Base-by-base conservation (phyloP, 2,113 vertebrate genomes). In the Trogon surrucura region DNA sequence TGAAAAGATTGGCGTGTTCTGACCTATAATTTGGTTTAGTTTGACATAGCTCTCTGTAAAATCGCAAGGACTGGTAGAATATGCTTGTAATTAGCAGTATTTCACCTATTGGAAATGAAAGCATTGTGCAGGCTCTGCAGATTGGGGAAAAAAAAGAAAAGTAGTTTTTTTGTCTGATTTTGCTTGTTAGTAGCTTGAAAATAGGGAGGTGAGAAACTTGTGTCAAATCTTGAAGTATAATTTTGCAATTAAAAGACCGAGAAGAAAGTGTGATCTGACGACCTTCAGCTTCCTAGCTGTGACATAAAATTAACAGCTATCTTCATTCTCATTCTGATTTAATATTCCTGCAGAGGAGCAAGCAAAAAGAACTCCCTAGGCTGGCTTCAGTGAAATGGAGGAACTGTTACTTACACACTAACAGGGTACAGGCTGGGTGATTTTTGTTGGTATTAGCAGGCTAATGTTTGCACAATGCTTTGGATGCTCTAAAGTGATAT, bases 201-300 rank as follows among this genome's bases (percentile, higher is more conserved):
- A 85, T 9, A 65, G 27, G 21, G 77, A 95, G 88, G 75, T 94
- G 95, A 94, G 85, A 94, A 80, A 85, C 41, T 89, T 44, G 26
- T 74, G 60, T 91, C 82, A 86, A 86, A 88, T 73, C 60, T 67
- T 86, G 22, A 88, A 80, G 75, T 53, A n/a, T 57, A 84, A 90
- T 90, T 94, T 84, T 74, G 90, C 53, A 95, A 86, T 97, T 96
- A 95, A 89, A 95, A 90, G 75, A 47, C 44, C 85, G 78, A 54
- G 67, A 56, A 66, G 75, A 78, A 84, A 77, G 88, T 41, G 93
- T 94, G 85, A 96, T 85, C 60, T 65, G 82, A 86, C 96, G 92
- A 86, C 85, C 95, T 96, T 83, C 44, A 9, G 51, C 78, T 95
- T 93, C 60, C 75, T 90, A 2, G 10, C 72, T 60, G 1, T 90